Percentiles rank a stretch among this genome's conserved stretches.
Evolutionary conservation across 2,113 vertebrate species (phyloP).

Genomic region (Ophthalmolycus amberensis): DNA sequence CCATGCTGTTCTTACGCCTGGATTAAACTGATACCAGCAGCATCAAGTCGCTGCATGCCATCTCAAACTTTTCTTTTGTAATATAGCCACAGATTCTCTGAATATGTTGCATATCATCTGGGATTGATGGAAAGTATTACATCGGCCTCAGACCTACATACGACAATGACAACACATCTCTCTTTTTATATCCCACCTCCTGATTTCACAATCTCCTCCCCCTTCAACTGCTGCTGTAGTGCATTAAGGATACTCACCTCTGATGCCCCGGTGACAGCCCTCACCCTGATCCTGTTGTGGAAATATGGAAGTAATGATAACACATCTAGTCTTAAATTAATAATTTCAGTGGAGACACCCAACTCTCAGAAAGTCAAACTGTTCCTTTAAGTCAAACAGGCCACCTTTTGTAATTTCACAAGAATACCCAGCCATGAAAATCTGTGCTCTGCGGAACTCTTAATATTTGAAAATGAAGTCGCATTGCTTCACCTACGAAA

Average conservation of each 20-base stretch:
- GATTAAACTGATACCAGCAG: slow-evolving; percentile 76
- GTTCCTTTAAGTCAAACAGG: not conserved
- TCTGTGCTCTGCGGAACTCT: not conserved
- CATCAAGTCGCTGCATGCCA: slow-evolving; percentile 53
- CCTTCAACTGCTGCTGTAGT: not conserved
- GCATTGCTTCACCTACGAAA: not conserved
- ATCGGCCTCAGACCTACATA: slow-evolving; percentile 36
- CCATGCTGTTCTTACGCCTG: slow-evolving; percentile 60
- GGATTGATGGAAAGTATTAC: slow-evolving; percentile 42
- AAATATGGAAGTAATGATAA: not conserved
- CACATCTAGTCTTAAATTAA: not conserved
- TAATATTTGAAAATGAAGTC: not conserved
- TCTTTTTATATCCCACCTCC: slow-evolving; percentile 35
- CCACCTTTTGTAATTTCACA: not conserved
- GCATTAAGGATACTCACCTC: not conserved
- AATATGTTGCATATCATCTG: slow-evolving; percentile 26
- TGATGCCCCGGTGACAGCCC: not conserved
- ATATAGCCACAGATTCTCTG: slow-evolving; percentile 46
- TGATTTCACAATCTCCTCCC: slow-evolving; percentile 11
- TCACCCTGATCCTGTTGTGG: not conserved
- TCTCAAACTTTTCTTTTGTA: slow-evolving; percentile 51
- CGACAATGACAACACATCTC: slow-evolving; percentile 45
- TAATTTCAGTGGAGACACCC: not conserved
- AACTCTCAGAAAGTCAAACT: not conserved
- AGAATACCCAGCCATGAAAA: not conserved